Evolutionary conservation across 1,140 invertebrate species (phyloP).

Genomic region (Diabrotica virgifera): DNA sequence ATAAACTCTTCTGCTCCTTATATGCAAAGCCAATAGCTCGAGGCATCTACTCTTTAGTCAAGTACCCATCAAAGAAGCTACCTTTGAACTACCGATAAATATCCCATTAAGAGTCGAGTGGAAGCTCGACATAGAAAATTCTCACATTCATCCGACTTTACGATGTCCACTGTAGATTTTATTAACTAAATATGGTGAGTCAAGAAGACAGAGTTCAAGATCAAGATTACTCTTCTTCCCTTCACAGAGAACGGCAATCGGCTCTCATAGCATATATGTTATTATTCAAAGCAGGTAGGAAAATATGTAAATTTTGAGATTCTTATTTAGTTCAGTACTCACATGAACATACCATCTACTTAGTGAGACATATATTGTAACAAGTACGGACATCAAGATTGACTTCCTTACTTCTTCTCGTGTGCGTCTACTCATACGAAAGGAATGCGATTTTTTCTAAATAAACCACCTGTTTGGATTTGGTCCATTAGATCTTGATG

Average conservation of each 20-base stretch:
- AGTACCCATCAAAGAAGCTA: neutral
- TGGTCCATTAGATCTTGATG: neutral
- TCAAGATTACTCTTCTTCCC: slow-evolving; percentile 2
- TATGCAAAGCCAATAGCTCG: too few species aligned
- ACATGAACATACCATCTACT: slow-evolving; percentile 21
- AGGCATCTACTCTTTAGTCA: too few species aligned
- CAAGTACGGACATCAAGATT: slow-evolving; percentile 16
- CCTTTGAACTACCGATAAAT: too few species aligned
- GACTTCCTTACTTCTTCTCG: slow-evolving; percentile 16
- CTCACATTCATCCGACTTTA: too few species aligned
- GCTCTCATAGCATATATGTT: slow-evolving; percentile 16
- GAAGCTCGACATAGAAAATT: too few species aligned
- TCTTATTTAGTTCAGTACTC: slow-evolving; percentile 19
- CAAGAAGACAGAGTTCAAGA: neutral
- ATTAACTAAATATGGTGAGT: slow-evolving; percentile 1
- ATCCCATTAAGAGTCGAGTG: too few species aligned
- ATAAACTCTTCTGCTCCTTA: too few species aligned
- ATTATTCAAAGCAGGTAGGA: slow-evolving; percentile 23
- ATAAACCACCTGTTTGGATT: neutral
- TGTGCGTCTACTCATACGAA: neutral
- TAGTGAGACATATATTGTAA: slow-evolving; percentile 22
- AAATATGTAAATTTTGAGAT: slow-evolving; percentile 22
- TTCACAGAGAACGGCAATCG: neutral
- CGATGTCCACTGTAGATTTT: neutral
- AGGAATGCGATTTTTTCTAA: neutral